Percentiles rank a stretch among this genome's conserved stretches.
Evolutionary conservation across 2,797 vertebrate genomes (phyloP).

Genomic region (Cryptoprocta ferox): DNA sequence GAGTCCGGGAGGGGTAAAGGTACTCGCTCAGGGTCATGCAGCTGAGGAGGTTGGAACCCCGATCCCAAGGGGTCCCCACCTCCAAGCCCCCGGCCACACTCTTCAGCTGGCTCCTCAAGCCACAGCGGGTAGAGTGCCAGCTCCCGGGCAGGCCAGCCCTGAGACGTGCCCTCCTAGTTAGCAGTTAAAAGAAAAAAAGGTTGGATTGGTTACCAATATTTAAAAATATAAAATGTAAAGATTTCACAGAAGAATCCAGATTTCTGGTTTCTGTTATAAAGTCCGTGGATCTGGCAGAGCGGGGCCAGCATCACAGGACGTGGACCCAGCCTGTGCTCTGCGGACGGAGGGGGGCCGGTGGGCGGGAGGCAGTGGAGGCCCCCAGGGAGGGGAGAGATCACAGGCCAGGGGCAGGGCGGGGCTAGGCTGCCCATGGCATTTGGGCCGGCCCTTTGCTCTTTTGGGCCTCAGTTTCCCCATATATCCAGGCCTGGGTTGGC

Average conservation of each 20-base stretch:
- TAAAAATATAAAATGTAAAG: neutral
- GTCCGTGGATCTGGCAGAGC: neutral
- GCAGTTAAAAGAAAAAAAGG: neutral
- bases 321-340: neutral
- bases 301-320: neutral
- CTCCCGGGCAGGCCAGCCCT: neutral
- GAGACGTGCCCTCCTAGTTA: no score
- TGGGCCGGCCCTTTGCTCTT: neutral
- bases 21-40: neutral
- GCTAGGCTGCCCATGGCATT: neutral
- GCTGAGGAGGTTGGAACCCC: neutral
- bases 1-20: neutral
- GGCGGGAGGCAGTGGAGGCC: accelerated
- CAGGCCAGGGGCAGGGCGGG: neutral
- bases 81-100: neutral
- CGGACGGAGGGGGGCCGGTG: neutral
- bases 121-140: neutral
- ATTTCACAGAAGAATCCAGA: neutral
- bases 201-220: neutral
- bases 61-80: neutral
- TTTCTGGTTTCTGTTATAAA: neutral
- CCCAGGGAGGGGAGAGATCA: no score
- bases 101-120: neutral
- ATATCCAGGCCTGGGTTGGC: neutral
- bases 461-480: neutral